Evolutionary conservation across 1,140 invertebrate species (phyloP).

Genomic region (Scaptomyza pallida): DNA sequence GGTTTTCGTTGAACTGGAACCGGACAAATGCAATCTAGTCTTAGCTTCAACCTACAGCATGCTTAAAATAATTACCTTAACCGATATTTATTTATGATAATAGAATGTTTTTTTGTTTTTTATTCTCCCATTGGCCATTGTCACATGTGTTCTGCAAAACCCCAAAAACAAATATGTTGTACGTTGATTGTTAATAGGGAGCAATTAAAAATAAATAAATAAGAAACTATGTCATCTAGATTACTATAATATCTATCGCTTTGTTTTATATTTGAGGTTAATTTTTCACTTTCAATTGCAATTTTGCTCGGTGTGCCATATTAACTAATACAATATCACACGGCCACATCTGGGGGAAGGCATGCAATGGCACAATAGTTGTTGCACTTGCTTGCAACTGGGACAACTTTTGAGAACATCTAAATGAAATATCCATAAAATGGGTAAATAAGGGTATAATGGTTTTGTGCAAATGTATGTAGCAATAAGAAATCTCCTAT

Average conservation of each 20-base stretch:
- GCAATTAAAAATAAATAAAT: slow-evolving; percentile 24
- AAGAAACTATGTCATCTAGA: slow-evolving; percentile 29
- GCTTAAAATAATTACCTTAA: slow-evolving; percentile 23
- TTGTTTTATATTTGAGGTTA: slow-evolving; percentile 23
- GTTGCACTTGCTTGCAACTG: no score
- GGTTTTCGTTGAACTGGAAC: slow-evolving; percentile 39
- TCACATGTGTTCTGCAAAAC: slow-evolving; percentile 9
- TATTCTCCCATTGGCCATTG: slow-evolving; percentile 7
- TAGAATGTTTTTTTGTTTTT: slow-evolving; percentile 28
- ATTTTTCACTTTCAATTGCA: slow-evolving; percentile 47
- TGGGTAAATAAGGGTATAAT: no score
- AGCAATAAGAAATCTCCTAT: no score
- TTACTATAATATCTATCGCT: slow-evolving; percentile 15
- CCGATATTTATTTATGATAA: slow-evolving; percentile 37
- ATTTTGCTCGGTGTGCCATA: slow-evolving; percentile 1
- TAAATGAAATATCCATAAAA: no score
- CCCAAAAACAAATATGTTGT: background rate
- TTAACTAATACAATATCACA: background rate
- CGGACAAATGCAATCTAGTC: background rate
- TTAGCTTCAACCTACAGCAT: slow-evolving; percentile 1
- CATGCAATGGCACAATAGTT: no score
- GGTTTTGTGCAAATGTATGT: no score
- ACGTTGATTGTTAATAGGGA: slow-evolving; percentile 25
- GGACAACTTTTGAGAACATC: no score
- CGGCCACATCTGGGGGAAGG: no score